phyloP scores from a whole-genome alignment of 2,797 vertebrate species.

The Urocyon cinereoargenteus region DNA sequence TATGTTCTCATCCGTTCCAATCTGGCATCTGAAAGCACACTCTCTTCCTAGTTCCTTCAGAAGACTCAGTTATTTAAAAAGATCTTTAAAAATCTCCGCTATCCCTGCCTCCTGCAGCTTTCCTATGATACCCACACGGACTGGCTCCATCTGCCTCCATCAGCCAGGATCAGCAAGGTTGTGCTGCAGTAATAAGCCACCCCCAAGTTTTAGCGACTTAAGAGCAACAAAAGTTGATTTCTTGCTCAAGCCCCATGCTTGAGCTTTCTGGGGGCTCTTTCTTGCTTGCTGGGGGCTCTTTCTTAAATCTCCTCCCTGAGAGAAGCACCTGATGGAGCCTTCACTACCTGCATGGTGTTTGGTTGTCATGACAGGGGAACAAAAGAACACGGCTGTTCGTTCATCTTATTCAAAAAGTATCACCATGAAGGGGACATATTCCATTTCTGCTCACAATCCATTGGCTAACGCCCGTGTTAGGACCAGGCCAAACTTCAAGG shows the following conservation, averaged over 20 bases:
- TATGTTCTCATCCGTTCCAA: slow-evolving; percentile 50
- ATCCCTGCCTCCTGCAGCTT: not conserved
- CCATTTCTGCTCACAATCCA: not conserved
- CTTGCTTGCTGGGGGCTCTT: not conserved
- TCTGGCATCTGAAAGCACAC: slow-evolving; percentile 21
- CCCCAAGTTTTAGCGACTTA: not conserved
- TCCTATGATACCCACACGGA: fast-evolving
- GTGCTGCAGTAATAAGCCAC: not conserved
- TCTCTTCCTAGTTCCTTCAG: slow-evolving; percentile 3
- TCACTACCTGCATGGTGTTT: not conserved
- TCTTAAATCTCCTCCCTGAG: not conserved
- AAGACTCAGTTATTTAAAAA: slow-evolving; percentile 50
- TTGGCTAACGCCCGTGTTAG: not conserved
- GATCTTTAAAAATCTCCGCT: not conserved
- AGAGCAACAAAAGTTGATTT: not conserved
- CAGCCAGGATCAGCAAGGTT: not conserved
- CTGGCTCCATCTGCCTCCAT: not conserved
- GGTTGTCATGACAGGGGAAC: not conserved
- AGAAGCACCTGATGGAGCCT: not conserved
- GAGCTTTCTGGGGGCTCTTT: too few relatives aligned
- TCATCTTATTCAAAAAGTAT: not conserved
- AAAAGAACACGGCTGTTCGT: not conserved
- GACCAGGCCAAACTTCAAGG: not conserved
- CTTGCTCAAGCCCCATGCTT: not conserved
- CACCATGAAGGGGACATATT: not conserved